phyloP scores from a whole-genome alignment of 2,113 vertebrate species.

The Gasterosteus aculeatus region DNA sequence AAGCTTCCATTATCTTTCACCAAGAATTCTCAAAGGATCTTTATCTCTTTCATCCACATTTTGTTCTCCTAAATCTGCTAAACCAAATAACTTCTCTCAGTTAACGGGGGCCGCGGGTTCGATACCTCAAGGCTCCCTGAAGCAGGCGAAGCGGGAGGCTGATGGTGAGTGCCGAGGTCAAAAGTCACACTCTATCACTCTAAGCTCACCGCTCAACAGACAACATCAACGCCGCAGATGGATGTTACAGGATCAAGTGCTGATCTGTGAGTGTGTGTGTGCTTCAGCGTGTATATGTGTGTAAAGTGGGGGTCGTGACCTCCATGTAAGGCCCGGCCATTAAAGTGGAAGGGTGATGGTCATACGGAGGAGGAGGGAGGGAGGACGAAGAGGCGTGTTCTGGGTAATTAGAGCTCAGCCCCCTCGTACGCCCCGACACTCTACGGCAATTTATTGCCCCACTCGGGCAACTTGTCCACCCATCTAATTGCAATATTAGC shows the following conservation, averaged over 20 bases:
- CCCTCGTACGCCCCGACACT: conserved; percentile 69
- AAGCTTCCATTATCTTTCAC: not conserved
- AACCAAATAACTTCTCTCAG: not conserved
- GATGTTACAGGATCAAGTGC: conserved; percentile 31
- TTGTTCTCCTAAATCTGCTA: not conserved
- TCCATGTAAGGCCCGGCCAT: conserved; percentile 60
- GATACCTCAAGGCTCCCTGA: not conserved
- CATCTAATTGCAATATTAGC: conserved; percentile 84
- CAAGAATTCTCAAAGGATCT: too few relatives aligned
- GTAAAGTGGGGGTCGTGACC: conserved; percentile 47
- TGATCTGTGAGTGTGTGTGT: conserved; percentile 11
- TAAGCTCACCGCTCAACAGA: conserved; percentile 26
- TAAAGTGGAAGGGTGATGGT: conserved; percentile 38
- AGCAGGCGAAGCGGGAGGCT: not conserved
- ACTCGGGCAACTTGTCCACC: conserved; percentile 68
- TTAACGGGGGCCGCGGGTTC: not conserved
- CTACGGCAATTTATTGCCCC: conserved; percentile 74
- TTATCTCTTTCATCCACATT: not conserved
- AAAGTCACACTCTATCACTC: conserved; percentile 49
- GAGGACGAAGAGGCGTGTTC: conserved; percentile 48
- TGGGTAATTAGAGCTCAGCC: conserved; percentile 75
- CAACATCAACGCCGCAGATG: conserved; percentile 54
- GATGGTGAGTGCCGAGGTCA: conserved; percentile 31
- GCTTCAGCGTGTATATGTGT: conserved; percentile 9
- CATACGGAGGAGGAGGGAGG: conserved; percentile 12